Evolutionary conservation across 1,140 invertebrate species (phyloP), one percentile per base, ranked within the genome.

Genomic region (Notospermus geniculatus): DNA sequence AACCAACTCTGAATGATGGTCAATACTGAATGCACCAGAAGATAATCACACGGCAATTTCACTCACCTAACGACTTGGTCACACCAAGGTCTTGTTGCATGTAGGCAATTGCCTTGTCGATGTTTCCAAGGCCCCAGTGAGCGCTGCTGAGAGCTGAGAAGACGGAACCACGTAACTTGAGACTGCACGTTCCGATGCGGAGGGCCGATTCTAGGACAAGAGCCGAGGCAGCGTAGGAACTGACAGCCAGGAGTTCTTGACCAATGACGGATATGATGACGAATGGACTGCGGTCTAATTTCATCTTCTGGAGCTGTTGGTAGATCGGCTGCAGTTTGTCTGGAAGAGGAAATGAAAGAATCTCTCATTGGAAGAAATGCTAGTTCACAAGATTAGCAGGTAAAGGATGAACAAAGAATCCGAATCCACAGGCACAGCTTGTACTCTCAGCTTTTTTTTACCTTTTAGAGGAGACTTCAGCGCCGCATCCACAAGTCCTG

Each of bases 1-100:
- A n/a, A n/a, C n/a, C n/a, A n/a, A n/a, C n/a, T n/a, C n/a, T n/a
- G n/a, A n/a, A n/a, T n/a, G n/a, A n/a, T n/a, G n/a, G n/a, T n/a
- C n/a, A n/a, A n/a, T n/a, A n/a, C n/a, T n/a, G n/a, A n/a, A n/a
- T n/a, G n/a, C n/a, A n/a, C n/a, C n/a, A n/a, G n/a, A n/a, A n/a
- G n/a, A n/a, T n/a, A n/a, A n/a, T n/a, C n/a, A n/a, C n/a, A n/a
- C n/a, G n/a, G n/a, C n/a, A n/a, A n/a, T n/a, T 27, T 45, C 9
- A 75, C 67, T 63, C 65, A 81, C 81, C 81, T 69, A 92, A 72
- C 63, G 88, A 84, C 80, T 90, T 84, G 67, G 90, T 83, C 36
- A 95, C 90, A 0, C 90, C 89, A 59, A 98, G 82, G 83, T 98
- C 95, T 80, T 97, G 92, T 79, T 97, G 93, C 94, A 97, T 97